Conservation (phyloP, 2,888 invertebrate species). For the Arctia plantaginis region DNA sequence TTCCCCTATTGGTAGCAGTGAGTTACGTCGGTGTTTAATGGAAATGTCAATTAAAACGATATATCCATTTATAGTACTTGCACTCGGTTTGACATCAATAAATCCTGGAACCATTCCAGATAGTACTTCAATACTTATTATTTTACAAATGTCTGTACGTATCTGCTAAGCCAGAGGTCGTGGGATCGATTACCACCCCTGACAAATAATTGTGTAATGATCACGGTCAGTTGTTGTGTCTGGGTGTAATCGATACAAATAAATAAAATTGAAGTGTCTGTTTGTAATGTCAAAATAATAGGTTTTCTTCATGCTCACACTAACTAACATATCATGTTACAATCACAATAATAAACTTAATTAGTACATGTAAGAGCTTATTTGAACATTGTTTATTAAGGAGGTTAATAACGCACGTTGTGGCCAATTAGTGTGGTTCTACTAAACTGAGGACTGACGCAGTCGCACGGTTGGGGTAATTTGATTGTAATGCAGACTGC, state of each 20-base stretch:
- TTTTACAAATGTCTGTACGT: background rate
- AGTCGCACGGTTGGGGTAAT: background rate
- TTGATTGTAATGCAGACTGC: background rate
- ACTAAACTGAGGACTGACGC: background rate
- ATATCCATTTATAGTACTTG: background rate
- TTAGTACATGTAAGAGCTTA: background rate
- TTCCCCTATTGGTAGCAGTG: background rate
- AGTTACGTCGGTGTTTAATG: background rate
- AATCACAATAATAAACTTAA: background rate
- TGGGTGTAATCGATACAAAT: too few species aligned
- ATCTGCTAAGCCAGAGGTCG: background rate
- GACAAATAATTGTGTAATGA: background rate
- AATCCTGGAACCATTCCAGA: background rate
- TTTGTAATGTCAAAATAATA: too few species aligned
- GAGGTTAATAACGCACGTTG: background rate
- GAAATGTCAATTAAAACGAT: background rate
- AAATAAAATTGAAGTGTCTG: too few species aligned
- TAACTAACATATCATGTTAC: background rate
- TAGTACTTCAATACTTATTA: background rate
- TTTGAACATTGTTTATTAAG: background rate
- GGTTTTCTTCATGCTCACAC: too few species aligned
- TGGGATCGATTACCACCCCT: background rate
- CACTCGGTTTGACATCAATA: background rate
- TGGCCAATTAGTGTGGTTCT: background rate
- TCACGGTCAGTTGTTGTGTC: too few species aligned